phyloP scores from a whole-genome alignment of 2,113 vertebrate genomes.

The Procavia capensis region DNA sequence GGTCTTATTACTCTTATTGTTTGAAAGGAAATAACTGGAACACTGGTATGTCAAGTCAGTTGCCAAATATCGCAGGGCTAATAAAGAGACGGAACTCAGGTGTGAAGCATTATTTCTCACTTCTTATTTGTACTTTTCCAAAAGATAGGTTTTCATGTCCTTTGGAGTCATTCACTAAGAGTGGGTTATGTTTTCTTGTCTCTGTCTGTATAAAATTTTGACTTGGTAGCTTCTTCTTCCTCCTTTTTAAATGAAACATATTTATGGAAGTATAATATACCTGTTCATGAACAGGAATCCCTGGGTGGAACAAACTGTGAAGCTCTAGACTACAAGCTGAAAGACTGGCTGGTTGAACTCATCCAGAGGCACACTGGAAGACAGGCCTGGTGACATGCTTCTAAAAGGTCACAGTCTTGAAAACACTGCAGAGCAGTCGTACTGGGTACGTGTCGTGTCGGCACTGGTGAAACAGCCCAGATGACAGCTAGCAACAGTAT shows the following conservation, averaged over 20 bases:
- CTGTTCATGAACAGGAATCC: background rate
- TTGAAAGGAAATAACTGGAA: slow-evolving; percentile 6
- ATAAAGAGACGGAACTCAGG: background rate
- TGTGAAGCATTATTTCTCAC: background rate
- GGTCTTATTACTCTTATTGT: background rate
- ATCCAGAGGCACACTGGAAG: background rate
- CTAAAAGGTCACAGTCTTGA: background rate
- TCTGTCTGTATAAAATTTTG: background rate
- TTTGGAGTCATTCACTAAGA: background rate
- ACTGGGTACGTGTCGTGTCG: background rate
- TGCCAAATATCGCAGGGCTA: background rate
- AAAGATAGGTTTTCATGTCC: background rate
- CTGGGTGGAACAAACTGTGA: too few relatives aligned
- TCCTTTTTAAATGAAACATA: background rate
- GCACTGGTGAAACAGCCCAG: too few relatives aligned
- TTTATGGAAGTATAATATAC: background rate
- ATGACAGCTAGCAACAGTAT: background rate
- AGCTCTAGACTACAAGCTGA: background rate
- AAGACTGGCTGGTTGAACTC: background rate
- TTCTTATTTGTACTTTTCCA: background rate
- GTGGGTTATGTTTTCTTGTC: background rate
- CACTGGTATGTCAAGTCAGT: background rate
- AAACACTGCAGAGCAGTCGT: background rate
- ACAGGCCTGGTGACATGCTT: background rate
- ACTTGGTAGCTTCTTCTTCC: background rate